Evolutionary conservation across 2,888 invertebrate genomes (phyloP), one percentile per base, ranked within the genome.

Genomic region (Agriotes lineatus): DNA sequence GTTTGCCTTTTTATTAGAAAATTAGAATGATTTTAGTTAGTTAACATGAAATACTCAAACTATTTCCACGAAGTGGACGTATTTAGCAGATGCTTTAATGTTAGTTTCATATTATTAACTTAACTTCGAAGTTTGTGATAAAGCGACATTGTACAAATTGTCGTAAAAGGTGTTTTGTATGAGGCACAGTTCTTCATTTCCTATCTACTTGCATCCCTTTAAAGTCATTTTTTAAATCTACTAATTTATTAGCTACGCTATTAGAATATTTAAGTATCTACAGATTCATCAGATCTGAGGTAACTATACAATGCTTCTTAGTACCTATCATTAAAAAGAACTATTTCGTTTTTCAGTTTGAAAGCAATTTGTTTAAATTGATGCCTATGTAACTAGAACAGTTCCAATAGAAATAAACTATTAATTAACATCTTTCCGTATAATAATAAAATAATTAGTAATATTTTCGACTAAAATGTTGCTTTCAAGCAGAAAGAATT

Each of bases 101-200:
- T n/a, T n/a, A n/a, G n/a, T n/a, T n/a, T n/a, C n/a, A n/a, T n/a
- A n/a, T n/a, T n/a, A n/a, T n/a, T n/a, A n/a, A n/a, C n/a, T n/a
- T n/a, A n/a, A 25, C 7, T 25, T 25, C 25, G 25, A 25, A 25
- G 25, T 25, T 3, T 5, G 25, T 25, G 25, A 25, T 35, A 35
- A 42, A 14, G 42, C 10, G 10, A 35, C 44, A 22, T 7, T 7
- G 6, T 1, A 22, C 14, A 48, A 18, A 20, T 19, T 14, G 4
- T 48, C 22, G 3, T 20, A 48, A 20, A 48, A 20, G 7, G 14
- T 39, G 7, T 25, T 25, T 22, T 48, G 48, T 48, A 60, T 60
- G 67, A 67, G 67, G 67, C 67, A 67, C 67, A 37, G 48, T 67
- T 67, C 61, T 56, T 67, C 54, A 48, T 61, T 60, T 42, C 16